Percentiles rank a stretch among this genome's conserved stretches.
Conservation (phyloP, 2,888 invertebrate genomes). For the Ophion ventricosus region DNA sequence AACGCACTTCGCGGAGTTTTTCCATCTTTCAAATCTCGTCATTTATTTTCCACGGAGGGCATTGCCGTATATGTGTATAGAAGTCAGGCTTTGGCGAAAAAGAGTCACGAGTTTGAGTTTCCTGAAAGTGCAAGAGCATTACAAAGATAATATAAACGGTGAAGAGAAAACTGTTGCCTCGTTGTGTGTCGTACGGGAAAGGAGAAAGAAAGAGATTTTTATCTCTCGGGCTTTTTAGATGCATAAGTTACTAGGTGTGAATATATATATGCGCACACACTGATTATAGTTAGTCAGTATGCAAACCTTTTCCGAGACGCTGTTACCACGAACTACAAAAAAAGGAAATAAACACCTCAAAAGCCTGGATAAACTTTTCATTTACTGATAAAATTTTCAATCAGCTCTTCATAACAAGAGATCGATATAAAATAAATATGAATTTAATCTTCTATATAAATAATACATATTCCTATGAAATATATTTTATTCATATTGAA, state of each 20-base stretch:
- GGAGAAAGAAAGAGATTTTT: constrained; percentile 24
- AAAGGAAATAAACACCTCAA: not conserved
- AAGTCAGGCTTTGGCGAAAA: constrained; percentile 12
- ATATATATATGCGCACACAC: no score
- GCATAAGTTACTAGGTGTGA: no score
- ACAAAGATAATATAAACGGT: constrained; percentile 42
- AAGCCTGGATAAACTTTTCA: not conserved
- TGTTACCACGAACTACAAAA: not conserved
- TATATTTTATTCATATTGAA: no score
- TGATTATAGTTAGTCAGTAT: no score
- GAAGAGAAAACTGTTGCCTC: constrained; percentile 40
- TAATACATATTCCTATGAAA: no score
- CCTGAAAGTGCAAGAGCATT: constrained; percentile 32
- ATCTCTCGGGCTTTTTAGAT: not conserved
- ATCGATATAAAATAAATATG: no score
- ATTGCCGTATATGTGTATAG: constrained; percentile 2
- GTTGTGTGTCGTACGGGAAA: not conserved
- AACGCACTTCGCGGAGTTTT: constrained; percentile 32
- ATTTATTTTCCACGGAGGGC: constrained; percentile 43
- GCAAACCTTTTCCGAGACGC: no score
- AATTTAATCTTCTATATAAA: no score
- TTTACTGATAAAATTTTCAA: not conserved
- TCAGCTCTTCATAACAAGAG: not conserved
- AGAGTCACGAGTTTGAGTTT: constrained; percentile 19
- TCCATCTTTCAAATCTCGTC: constrained; percentile 55